Percentiles rank a stretch among this genome's conserved stretches.
phyloP scores from a whole-genome alignment of 2,888 invertebrate species.

The Malthinus flaveolus region DNA sequence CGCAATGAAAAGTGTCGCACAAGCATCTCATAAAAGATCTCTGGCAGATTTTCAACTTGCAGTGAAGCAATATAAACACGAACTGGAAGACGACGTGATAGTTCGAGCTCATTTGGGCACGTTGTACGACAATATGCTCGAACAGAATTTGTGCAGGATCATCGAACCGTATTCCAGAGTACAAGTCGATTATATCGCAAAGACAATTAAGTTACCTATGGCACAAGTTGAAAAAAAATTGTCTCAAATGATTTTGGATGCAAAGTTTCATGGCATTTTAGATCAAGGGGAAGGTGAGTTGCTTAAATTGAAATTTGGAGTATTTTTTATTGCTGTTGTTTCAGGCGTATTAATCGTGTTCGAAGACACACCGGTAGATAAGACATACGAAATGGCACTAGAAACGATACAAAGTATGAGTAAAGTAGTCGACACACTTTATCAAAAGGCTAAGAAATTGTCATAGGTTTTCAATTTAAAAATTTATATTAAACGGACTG shows the following conservation, averaged over 20 bases:
- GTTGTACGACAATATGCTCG: constrained; percentile 97
- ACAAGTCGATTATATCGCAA: constrained; percentile 90
- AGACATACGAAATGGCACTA: constrained; percentile 96
- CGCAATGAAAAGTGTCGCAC: constrained; percentile 97
- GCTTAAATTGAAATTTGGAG: neutral
- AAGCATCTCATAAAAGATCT: constrained; percentile 95
- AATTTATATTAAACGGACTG: constrained; percentile 25
- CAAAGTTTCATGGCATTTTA: constrained; percentile 94
- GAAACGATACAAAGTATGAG: constrained; percentile 99
- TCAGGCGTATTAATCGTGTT: constrained; percentile 91
- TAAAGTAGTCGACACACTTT: constrained; percentile 98
- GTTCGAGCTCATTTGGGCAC: constrained; percentile 96
- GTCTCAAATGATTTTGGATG: constrained; percentile 99
- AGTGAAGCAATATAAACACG: constrained; percentile 81
- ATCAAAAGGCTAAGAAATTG: constrained; percentile 98
- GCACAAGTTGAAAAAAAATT: constrained; percentile 96
- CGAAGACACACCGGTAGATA: constrained; percentile 92
- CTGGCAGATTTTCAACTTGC: constrained; percentile 95
- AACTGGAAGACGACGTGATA: constrained; percentile 94
- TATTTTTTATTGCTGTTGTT: constrained; percentile 30
- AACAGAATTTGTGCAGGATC: constrained; percentile 97
- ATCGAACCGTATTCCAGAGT: constrained; percentile 99
- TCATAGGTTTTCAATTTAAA: constrained; percentile 63
- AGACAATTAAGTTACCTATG: constrained; percentile 87
- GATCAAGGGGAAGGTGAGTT: constrained; percentile 88